These are phyloP conservation scores for Melieria crassipennis DNA, from an alignment of 2,888 invertebrate genomes.

Conservation along the genomic window DNA sequence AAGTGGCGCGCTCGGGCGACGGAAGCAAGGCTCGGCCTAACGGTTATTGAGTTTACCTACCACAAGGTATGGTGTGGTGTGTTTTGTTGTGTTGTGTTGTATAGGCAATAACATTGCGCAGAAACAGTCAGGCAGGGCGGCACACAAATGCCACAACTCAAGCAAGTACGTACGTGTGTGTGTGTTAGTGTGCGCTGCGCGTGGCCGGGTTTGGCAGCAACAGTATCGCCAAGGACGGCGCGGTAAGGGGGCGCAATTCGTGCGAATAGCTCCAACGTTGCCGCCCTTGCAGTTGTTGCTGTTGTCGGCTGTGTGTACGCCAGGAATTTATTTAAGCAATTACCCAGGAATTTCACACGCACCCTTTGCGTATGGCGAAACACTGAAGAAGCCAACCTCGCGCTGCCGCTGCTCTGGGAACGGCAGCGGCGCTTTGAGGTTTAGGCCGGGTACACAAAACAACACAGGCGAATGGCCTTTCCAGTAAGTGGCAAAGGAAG, in stretches of 20 bases:
- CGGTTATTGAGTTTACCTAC: slow-evolving; percentile 13
- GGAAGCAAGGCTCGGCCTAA: too few relatives aligned
- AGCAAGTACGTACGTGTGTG: too few relatives aligned
- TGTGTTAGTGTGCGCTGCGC: too few relatives aligned
- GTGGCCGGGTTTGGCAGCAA: too few relatives aligned
- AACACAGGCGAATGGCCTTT: neutral
- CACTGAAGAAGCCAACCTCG: neutral
- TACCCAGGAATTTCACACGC: slow-evolving; percentile 41
- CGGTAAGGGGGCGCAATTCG: too few relatives aligned
- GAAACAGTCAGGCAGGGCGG: too few relatives aligned
- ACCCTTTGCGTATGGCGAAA: slow-evolving; percentile 22
- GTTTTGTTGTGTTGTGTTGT: slow-evolving; percentile 10
- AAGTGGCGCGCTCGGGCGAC: too few relatives aligned
- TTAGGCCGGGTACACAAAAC: neutral
- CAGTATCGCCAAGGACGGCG: too few relatives aligned
- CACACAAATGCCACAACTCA: too few relatives aligned
- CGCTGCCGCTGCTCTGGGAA: neutral
- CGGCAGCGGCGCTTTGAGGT: neutral
- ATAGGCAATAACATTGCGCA: neutral
- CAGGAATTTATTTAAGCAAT: slow-evolving; percentile 35
- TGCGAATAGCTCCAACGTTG: too few relatives aligned
- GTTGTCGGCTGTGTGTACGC: slow-evolving; percentile 4
- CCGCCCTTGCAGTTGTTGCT: slow-evolving; percentile 14
- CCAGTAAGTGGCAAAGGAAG: neutral
- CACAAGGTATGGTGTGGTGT: slow-evolving; percentile 35